Evolutionary conservation across 2,797 vertebrate genomes (phyloP).

Genomic region (Poecilia gillii): DNA sequence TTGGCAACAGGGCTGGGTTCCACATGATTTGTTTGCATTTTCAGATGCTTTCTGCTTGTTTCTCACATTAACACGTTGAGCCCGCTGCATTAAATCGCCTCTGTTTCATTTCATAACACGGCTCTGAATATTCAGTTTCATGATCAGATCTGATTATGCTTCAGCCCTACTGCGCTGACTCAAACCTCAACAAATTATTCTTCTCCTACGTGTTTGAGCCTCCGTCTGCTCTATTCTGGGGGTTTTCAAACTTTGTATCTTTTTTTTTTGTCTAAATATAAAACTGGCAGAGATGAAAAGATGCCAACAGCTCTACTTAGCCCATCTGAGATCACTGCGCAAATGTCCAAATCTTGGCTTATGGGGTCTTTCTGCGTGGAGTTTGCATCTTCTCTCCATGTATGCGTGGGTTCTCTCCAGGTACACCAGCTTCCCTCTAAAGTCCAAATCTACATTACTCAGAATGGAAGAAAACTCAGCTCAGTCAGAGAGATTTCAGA

Average conservation of each 20-base stretch:
- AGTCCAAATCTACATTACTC: neutral
- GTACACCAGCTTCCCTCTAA: neutral
- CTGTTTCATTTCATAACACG: neutral
- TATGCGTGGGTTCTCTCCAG: neutral
- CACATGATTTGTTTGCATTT: slow-evolving; percentile 38
- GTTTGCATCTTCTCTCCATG: neutral
- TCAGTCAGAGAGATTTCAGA: neutral
- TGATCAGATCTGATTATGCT: slow-evolving; percentile 1
- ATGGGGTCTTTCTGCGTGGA: neutral
- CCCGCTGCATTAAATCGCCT: neutral
- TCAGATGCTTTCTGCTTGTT: slow-evolving; percentile 38
- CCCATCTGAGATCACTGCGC: too few species aligned
- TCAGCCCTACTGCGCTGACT: neutral
- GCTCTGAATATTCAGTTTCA: too few species aligned
- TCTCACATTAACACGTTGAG: slow-evolving; percentile 4
- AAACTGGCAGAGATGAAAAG: neutral
- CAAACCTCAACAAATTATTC: neutral
- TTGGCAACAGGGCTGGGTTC: slow-evolving; percentile 58
- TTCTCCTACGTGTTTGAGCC: neutral
- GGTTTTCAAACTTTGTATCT: neutral
- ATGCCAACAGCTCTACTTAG: neutral
- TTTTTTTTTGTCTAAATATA: neutral
- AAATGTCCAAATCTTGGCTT: neutral
- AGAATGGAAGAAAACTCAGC: neutral
- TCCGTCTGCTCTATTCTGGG: neutral